phyloP scores from a whole-genome alignment of 2,113 vertebrate genomes.

The Typhlomys cinereus region DNA sequence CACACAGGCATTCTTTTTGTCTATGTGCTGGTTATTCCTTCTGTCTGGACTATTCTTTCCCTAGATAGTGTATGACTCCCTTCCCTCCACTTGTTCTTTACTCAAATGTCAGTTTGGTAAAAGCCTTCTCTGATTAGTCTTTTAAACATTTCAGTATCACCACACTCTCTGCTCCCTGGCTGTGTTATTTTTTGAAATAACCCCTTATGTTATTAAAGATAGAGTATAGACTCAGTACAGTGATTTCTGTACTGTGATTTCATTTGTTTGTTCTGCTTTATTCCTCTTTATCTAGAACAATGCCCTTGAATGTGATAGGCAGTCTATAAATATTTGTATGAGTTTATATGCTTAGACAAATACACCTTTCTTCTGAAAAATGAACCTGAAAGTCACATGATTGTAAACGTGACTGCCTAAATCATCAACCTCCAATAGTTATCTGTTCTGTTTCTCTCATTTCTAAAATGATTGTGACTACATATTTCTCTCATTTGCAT shows the following conservation, averaged over 20 bases:
- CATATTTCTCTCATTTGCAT: neutral
- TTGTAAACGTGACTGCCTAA: neutral
- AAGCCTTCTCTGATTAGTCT: neutral
- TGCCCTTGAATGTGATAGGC: neutral
- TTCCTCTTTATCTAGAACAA: neutral
- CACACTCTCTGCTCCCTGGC: neutral
- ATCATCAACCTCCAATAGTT: neutral
- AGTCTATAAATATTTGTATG: neutral
- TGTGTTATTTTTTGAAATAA: slow-evolving; percentile 19
- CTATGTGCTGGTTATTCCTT: neutral
- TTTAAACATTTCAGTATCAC: neutral
- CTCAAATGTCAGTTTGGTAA: neutral
- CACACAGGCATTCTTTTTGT: neutral
- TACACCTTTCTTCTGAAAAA: slow-evolving; percentile 18
- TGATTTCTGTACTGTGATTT: neutral
- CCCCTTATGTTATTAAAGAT: neutral
- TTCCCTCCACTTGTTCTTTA: neutral
- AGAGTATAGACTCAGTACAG: neutral
- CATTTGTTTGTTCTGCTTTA: slow-evolving; percentile 15
- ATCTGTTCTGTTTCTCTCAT: neutral
- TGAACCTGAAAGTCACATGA: neutral
- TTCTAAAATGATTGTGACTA: neutral
- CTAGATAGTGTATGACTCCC: neutral
- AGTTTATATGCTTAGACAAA: neutral
- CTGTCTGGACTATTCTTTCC: neutral